A percentile compares a stretch with the other conserved stretches of the same genome.
Conservation (phyloP, 2,113 vertebrate species). For the Lophius piscatorius region DNA sequence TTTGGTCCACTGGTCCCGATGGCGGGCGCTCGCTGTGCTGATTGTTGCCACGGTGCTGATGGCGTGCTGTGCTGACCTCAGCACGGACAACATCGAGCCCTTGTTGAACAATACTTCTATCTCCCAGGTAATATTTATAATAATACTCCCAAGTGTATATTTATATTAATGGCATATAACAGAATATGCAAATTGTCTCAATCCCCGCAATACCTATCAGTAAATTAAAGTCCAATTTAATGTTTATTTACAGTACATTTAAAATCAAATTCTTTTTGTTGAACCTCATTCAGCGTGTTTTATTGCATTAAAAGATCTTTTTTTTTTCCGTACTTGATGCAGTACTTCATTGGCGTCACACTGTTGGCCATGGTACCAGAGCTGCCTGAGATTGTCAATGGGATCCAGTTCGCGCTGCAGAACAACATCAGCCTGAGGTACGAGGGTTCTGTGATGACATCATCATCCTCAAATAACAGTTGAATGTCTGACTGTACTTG, state of each 20-base stretch:
- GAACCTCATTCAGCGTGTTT: too few relatives aligned
- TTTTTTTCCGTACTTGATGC: too few relatives aligned
- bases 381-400: constrained; percentile 89
- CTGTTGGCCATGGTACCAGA: constrained; percentile 90
- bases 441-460: not conserved
- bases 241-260: too few relatives aligned
- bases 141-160: too few relatives aligned
- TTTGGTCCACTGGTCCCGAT: constrained; percentile 86
- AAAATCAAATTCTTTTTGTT: too few relatives aligned
- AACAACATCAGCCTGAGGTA: constrained; percentile 92
- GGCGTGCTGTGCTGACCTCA: constrained; percentile 89
- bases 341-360: constrained; percentile 91
- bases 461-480: not conserved
- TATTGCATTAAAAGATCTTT: too few relatives aligned
- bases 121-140: constrained; percentile 82
- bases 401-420: constrained; percentile 90
- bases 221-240: too few relatives aligned
- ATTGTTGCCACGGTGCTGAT: constrained; percentile 86
- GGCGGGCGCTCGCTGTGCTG: constrained; percentile 82
- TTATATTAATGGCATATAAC: too few relatives aligned
- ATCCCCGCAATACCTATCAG: too few relatives aligned
- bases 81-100: constrained; percentile 87
- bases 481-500: too few relatives aligned
- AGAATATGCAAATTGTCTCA: too few relatives aligned
- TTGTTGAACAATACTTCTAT: constrained; percentile 82